phyloP scores from a whole-genome alignment of 2,797 vertebrate species.

The Gallinago nigripennis region DNA sequence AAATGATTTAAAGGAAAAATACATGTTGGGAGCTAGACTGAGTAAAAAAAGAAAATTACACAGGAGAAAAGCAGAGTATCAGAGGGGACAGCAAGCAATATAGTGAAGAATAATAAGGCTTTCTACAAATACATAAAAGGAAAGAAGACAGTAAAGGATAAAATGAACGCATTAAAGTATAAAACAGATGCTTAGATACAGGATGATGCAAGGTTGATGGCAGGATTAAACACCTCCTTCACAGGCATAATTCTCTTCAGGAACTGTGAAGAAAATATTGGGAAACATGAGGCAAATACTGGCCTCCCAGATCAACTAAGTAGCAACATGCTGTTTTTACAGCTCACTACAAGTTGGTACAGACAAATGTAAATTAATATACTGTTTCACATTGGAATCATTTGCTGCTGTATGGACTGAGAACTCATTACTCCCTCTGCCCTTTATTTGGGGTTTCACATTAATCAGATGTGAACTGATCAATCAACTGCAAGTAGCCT shows the following conservation, averaged over 20 bases:
- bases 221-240: conserved; percentile 45
- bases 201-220: conserved; percentile 62
- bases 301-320: neutral
- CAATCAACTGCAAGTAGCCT: neutral
- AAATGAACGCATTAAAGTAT: conserved; percentile 66
- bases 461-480: neutral
- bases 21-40: conserved; percentile 48
- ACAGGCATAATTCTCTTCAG: conserved; percentile 8
- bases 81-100: conserved; percentile 71
- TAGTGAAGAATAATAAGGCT: conserved; percentile 71
- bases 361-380: neutral
- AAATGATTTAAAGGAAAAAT: conserved; percentile 73
- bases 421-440: neutral
- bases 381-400: neutral
- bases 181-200: conserved; percentile 62
- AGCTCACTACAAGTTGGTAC: neutral
- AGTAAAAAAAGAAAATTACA: conserved; percentile 71
- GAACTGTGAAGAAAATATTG: neutral
- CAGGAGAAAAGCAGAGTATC: conserved; percentile 61
- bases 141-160: conserved; percentile 70
- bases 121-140: conserved; percentile 70
- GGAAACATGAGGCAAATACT: neutral
- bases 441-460: neutral
- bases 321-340: neutral
- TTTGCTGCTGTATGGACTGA: neutral